Percentiles rank a stretch among this genome's conserved stretches.
Evolutionary conservation across 2,113 vertebrate species (phyloP).

Genomic region (Nestor notabilis): DNA sequence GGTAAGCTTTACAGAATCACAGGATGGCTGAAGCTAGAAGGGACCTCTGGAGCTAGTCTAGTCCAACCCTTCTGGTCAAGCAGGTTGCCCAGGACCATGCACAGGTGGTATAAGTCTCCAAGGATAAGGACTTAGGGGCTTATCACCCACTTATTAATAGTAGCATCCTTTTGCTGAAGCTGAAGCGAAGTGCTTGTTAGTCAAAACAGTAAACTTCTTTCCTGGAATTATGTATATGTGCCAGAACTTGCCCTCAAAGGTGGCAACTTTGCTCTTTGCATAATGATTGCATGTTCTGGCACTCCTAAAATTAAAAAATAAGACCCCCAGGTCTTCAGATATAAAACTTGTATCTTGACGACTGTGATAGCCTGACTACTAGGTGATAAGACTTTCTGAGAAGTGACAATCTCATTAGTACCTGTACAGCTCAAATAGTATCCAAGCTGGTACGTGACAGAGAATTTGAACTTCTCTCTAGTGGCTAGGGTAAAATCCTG

Average conservation of each 20-base stretch:
- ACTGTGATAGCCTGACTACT: neutral
- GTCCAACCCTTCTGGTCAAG: neutral
- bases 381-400: neutral
- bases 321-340: neutral
- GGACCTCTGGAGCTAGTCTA: neutral
- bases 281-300: neutral
- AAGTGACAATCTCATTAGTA: neutral
- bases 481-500: neutral
- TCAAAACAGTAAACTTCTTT: neutral
- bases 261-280: neutral
- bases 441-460: neutral
- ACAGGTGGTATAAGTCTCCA: neutral
- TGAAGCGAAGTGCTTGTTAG: neutral
- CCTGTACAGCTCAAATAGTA: neutral
- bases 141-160: neutral
- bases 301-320: neutral
- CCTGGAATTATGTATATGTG: neutral
- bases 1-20: neutral
- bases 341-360: neutral
- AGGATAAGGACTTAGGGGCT: neutral
- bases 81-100: neutral
- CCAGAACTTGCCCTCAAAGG: neutral
- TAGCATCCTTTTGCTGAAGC: neutral
- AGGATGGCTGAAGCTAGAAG: neutral
- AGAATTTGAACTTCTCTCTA: neutral